Percentiles rank a stretch among this genome's conserved stretches.
phyloP scores from a whole-genome alignment of 64 coral and sea anemone species.

The Actinia equina region DNA sequence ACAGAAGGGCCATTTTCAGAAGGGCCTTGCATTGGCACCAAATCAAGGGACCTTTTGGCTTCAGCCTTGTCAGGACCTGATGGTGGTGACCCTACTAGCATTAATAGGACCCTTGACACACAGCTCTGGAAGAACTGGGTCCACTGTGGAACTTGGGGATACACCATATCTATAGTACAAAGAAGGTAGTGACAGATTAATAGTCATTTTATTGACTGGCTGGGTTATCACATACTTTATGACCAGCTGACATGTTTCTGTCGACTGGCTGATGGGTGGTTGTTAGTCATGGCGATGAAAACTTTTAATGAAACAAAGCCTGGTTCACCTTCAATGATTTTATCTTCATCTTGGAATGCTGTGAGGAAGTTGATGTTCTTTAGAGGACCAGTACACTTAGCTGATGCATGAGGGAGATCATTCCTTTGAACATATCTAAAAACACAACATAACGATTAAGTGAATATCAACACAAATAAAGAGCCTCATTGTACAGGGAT shows the following conservation, averaged over 20 bases:
- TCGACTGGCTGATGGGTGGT: too few relatives aligned
- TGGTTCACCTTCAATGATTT: constrained; percentile 58
- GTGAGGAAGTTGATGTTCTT: constrained; percentile 44
- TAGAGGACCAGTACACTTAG: constrained; percentile 25
- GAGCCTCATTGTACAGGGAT: too few relatives aligned
- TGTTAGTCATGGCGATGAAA: not conserved
- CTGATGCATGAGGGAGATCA: not conserved
- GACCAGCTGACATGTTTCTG: too few relatives aligned
- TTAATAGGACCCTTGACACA: constrained; percentile 66
- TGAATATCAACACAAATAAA: not conserved
- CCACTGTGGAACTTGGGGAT: constrained; percentile 79
- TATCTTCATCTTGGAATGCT: constrained; percentile 73
- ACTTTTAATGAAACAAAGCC: not conserved
- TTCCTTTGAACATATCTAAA: constrained; percentile 28
- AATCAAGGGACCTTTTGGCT: constrained; percentile 43
- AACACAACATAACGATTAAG: not conserved
- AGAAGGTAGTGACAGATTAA: not conserved
- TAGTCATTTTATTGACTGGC: too few relatives aligned
- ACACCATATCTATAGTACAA: constrained; percentile 55
- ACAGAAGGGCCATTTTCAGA: constrained; percentile 23
- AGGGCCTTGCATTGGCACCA: constrained; percentile 24
- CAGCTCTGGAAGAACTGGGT: constrained; percentile 70
- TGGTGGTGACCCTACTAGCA: constrained; percentile 70
- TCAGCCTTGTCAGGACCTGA: constrained; percentile 3
- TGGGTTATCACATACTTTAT: too few relatives aligned